phyloP scores from a whole-genome alignment of 1,140 invertebrate species.

The Phocides pigmalion region DNA sequence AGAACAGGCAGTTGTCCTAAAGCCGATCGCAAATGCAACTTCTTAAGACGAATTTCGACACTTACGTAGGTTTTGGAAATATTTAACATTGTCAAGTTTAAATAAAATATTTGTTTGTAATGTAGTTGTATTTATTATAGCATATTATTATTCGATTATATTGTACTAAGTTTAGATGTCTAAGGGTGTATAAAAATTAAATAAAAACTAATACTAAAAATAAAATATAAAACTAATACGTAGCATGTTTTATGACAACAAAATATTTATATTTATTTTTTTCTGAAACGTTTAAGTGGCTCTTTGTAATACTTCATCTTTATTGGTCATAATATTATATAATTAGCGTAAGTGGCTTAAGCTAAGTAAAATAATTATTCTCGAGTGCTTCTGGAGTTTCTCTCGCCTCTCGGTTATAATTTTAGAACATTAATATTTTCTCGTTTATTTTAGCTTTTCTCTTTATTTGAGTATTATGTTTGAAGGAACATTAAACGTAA shows the following conservation, averaged over 20 bases:
- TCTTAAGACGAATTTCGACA: too few species aligned
- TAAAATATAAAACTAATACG: too few species aligned
- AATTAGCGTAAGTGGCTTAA: neutral
- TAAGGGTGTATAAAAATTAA: too few species aligned
- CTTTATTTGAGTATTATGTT: neutral
- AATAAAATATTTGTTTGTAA: too few species aligned
- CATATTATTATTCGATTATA: too few species aligned
- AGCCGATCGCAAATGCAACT: too few species aligned
- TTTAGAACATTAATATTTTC: neutral
- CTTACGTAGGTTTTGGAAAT: too few species aligned
- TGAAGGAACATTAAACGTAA: neutral
- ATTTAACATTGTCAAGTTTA: too few species aligned
- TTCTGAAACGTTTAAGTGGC: neutral
- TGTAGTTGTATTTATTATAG: too few species aligned
- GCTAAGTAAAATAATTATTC: neutral
- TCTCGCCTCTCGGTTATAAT: neutral
- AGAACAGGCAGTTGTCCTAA: too few species aligned
- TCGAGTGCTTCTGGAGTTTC: neutral
- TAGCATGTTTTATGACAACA: neutral
- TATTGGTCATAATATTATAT: neutral
- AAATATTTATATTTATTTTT: neutral
- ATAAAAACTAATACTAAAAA: too few species aligned
- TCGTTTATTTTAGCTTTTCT: neutral
- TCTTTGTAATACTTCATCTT: neutral
- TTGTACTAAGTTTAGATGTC: too few species aligned